These are phyloP conservation scores for Antheraea pernyi DNA, from an alignment of 1,140 invertebrate genomes.

Conservation along the genomic window DNA sequence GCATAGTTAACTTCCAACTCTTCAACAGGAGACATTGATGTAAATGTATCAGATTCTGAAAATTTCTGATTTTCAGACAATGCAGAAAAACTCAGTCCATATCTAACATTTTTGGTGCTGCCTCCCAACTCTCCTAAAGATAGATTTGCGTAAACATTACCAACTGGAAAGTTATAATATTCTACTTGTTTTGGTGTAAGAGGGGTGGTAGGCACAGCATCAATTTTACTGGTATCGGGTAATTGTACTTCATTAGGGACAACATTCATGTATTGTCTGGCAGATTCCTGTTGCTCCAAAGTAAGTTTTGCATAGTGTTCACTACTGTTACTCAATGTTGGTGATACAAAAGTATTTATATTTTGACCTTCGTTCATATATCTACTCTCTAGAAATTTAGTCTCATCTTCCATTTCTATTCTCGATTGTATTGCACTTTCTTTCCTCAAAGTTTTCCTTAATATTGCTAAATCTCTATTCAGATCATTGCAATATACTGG, in stretches of 20 bases:
- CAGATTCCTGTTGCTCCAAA: conserved; percentile 62
- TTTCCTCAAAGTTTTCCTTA: conserved; percentile 67
- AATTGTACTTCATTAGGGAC: conserved; percentile 59
- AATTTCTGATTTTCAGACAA: conserved; percentile 54
- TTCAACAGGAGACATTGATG: conserved; percentile 69
- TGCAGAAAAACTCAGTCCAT: conserved; percentile 32
- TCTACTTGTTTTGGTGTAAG: conserved; percentile 66
- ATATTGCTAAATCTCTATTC: conserved; percentile 65
- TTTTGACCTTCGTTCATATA: conserved; percentile 60
- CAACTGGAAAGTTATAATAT: conserved; percentile 63
- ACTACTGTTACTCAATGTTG: conserved; percentile 66
- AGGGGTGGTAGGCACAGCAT: conserved; percentile 52
- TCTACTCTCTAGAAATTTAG: conserved; percentile 50
- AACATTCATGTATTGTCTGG: conserved; percentile 85
- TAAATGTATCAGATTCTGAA: conserved; percentile 73
- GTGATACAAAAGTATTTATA: conserved; percentile 56
- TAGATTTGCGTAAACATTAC: conserved; percentile 82
- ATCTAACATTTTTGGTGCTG: conserved; percentile 47
- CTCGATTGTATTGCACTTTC: conserved; percentile 67
- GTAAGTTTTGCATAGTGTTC: conserved; percentile 79
- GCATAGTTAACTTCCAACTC: conserved; percentile 87
- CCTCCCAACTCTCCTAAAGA: conserved; percentile 81
- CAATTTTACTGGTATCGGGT: conserved; percentile 46
- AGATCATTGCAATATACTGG: conserved; percentile 72
- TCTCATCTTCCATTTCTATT: conserved; percentile 69